Evolutionary conservation across 2,797 vertebrate genomes (phyloP), one percentile per base, ranked within the genome.

Genomic region (Sebastes vulpes): DNA sequence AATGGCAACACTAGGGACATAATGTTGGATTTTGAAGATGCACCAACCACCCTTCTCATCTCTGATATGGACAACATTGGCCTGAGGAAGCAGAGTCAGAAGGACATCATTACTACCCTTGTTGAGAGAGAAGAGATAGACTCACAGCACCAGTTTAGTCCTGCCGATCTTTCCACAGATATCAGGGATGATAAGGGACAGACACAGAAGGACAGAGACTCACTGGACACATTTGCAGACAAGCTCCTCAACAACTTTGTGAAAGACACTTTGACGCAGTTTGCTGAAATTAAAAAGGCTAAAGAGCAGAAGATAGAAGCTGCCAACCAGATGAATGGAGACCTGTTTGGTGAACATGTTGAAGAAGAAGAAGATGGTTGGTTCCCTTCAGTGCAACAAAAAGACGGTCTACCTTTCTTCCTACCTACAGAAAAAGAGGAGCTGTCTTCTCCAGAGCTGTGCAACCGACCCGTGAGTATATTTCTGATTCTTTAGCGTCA

Each of bases 381-480:
- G 71, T 86, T 94, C 48, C 64, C 95, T 20, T 90, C 82, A 68
- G 79, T 86, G 26, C 76, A 50, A 25, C 92, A 95, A 86, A 86
- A 92, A 5, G 87, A 95, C 0, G 61, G 83, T 59, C 85, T 97
- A 7, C 95, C 94, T 67, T 94, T 89, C 88, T 96, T 97, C 90
- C 91, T 97, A 35, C 85, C 96, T 69, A 87, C 89, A 23, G 95
- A 97, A n/a, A 95, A 98, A 80, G 93, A 97, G 50, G 97, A 98
- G 86, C 94, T 96, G 83, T 98, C 97, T 21, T 99, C 98, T 87
- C 98, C 98, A 77, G 98, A 99, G 66, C 92, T 98, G 84, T 98
- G 96, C 82, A 96, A 96, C 88, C 95, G 96, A 92, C 96, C 97
- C 5, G 99, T 99, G 80, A 98, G 98, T 97, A 84, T 50, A 9